These are phyloP conservation scores for Neolamprologus brichardi DNA, from an alignment of 2,113 vertebrate species.

Conservation along the genomic window DNA sequence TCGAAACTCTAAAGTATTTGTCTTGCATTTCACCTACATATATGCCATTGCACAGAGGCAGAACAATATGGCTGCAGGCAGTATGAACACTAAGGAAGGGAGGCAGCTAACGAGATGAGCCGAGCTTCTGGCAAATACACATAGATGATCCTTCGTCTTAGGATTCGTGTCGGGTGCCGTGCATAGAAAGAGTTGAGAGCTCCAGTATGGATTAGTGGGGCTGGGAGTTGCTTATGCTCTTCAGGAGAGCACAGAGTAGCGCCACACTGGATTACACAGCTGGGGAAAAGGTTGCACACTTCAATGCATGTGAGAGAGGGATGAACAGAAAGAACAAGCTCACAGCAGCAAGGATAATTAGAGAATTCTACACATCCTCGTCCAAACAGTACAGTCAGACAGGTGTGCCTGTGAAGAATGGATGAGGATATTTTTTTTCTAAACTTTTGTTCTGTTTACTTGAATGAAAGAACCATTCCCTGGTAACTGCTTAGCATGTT, in stretches of 20 bases:
- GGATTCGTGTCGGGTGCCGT: slow-evolving; percentile 16
- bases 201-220: slow-evolving; percentile 50
- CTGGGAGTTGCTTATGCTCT: slow-evolving; percentile 54
- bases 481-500: not conserved
- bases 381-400: not conserved
- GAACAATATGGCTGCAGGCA: slow-evolving; percentile 21
- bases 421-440: not conserved
- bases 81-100: slow-evolving; percentile 19
- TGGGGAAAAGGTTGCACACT: slow-evolving; percentile 54
- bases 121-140: slow-evolving; percentile 32
- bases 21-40: not conserved
- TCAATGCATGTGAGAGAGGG: slow-evolving; percentile 11
- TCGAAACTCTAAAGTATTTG: not conserved
- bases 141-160: slow-evolving; percentile 44
- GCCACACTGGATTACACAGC: slow-evolving; percentile 50
- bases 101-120: slow-evolving; percentile 53
- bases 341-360: slow-evolving; percentile 29
- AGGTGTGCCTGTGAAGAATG: not conserved
- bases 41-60: not conserved
- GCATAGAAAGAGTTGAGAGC: slow-evolving; percentile 35
- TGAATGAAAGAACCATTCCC: not conserved
- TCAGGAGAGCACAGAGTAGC: slow-evolving; percentile 40
- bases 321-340: slow-evolving; percentile 35
- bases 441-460: not conserved
- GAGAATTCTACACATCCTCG: not conserved